Conservation (phyloP, 1,140 invertebrate genomes). For the Homalodisca vitripennis region DNA sequence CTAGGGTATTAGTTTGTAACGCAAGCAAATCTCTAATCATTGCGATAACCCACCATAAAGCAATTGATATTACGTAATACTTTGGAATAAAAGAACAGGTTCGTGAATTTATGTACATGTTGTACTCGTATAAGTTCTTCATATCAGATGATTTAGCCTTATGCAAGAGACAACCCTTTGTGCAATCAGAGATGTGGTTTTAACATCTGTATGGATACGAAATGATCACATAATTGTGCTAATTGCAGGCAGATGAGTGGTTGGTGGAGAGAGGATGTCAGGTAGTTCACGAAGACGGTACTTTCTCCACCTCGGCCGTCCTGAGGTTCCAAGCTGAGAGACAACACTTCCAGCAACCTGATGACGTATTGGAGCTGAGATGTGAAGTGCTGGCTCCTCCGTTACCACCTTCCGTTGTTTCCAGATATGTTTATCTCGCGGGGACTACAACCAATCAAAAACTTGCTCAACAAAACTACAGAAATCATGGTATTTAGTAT, state of each 20-base stretch:
- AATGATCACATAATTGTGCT: too few relatives aligned
- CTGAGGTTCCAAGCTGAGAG: slow-evolving; percentile 10
- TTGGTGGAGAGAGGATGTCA: slow-evolving; percentile 1
- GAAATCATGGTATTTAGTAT: slow-evolving; percentile 20
- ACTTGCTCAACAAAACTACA: slow-evolving; percentile 16
- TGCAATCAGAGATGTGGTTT: too few relatives aligned
- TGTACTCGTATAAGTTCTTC: too few relatives aligned
- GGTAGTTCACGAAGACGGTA: neutral
- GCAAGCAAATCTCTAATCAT: too few relatives aligned
- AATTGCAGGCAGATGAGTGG: slow-evolving; percentile 8
- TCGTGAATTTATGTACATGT: too few relatives aligned
- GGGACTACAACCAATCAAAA: neutral
- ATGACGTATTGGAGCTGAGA: neutral
- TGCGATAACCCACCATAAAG: too few relatives aligned
- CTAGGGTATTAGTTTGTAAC: too few relatives aligned
- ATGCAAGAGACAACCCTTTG: too few relatives aligned
- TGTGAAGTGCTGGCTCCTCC: slow-evolving; percentile 9
- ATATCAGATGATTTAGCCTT: too few relatives aligned
- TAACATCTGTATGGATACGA: too few relatives aligned
- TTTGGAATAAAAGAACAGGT: too few relatives aligned
- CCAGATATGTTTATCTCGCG: neutral
- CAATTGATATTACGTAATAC: too few relatives aligned
- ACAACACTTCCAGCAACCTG: slow-evolving; percentile 5
- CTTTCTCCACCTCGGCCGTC: neutral
- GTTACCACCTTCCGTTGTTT: neutral